These are phyloP conservation scores for Blennius ocellaris DNA, from an alignment of 2,113 vertebrate species.

Conservation along the genomic window DNA sequence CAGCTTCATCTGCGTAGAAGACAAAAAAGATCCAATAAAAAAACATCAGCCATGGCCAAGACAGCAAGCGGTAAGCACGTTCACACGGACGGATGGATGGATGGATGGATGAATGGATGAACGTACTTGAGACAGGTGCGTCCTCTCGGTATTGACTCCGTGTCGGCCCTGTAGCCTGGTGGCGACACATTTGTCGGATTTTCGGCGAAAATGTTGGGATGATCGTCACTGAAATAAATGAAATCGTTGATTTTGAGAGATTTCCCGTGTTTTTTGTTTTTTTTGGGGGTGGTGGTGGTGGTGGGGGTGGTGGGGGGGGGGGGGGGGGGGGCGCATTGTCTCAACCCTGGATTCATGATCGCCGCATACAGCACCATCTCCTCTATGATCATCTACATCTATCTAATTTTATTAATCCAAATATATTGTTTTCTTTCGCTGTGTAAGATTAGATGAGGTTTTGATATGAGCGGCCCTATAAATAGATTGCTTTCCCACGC, in stretches of 20 bases:
- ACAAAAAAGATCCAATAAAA: too few species aligned
- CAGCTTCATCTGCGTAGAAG: slow-evolving; percentile 65
- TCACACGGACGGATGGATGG: neutral
- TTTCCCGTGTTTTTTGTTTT: slow-evolving; percentile 19
- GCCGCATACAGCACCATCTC: slow-evolving; percentile 18
- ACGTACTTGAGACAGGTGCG: slow-evolving; percentile 10
- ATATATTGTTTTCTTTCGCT: neutral
- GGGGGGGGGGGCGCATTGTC: slow-evolving; percentile 42
- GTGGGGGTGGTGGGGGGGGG: too few species aligned
- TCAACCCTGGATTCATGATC: neutral
- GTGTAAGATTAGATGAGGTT: neutral
- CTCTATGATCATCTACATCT: neutral
- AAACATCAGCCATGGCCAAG: slow-evolving; percentile 81
- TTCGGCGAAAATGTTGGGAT: neutral
- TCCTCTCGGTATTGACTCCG: neutral
- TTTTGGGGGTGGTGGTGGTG: too few species aligned
- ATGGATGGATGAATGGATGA: slow-evolving; percentile 1
- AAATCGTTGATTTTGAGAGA: neutral
- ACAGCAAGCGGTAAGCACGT: slow-evolving; percentile 80
- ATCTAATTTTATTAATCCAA: neutral
- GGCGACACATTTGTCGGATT: neutral
- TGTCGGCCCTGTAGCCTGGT: slow-evolving; percentile 29
- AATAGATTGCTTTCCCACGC: slow-evolving; percentile 58
- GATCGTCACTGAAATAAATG: neutral
- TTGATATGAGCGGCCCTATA: neutral